Evolutionary conservation across 2,797 vertebrate species (phyloP).

Genomic region (Periparus ater): DNA sequence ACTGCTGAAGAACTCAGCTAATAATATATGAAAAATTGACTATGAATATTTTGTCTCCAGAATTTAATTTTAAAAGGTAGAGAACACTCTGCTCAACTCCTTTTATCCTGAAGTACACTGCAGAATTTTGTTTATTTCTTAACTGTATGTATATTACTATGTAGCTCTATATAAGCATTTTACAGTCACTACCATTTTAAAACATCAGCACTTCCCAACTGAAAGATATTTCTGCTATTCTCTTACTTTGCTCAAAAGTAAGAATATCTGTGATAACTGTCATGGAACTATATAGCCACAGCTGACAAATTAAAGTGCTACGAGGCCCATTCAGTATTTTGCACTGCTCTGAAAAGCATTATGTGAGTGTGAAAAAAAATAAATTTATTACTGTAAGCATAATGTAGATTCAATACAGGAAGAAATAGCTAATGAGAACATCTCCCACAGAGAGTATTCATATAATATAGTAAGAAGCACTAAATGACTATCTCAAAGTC

Average conservation of each 20-base stretch:
- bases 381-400: neutral
- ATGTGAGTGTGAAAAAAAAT: neutral
- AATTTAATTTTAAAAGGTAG: neutral
- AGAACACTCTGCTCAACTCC: neutral
- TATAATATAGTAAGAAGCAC: neutral
- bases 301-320: neutral
- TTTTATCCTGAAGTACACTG: neutral
- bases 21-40: neutral
- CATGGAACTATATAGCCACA: neutral
- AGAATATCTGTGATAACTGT: neutral
- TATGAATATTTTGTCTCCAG: neutral
- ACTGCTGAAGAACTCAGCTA: neutral
- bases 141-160: neutral
- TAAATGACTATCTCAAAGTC: neutral
- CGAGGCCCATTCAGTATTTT: neutral
- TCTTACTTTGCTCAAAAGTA: neutral
- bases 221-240: neutral
- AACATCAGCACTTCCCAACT: neutral
- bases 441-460: neutral
- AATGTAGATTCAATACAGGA: neutral
- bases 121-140: neutral
- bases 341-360: neutral
- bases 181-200: neutral
- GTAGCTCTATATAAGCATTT: neutral
- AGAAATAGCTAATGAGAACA: neutral